Conservation (phyloP, 1,140 invertebrate species). For the Odontomachus brunneus region DNA sequence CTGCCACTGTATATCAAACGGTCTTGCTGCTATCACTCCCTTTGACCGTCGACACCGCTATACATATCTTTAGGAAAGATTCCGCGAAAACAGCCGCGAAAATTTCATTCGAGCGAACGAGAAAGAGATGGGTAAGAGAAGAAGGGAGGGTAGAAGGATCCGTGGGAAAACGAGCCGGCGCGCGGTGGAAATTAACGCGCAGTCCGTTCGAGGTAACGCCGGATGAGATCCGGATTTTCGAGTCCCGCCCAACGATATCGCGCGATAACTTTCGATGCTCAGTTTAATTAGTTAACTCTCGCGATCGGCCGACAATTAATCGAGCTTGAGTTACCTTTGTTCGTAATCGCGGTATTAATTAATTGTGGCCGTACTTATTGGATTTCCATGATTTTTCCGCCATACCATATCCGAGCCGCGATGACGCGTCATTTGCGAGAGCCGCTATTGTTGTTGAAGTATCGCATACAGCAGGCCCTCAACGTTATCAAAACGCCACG, state of each 20-base stretch:
- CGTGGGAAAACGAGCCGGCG: slow-evolving; percentile 36
- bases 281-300: slow-evolving; percentile 55
- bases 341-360: slow-evolving; percentile 19
- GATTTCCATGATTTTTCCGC: slow-evolving; percentile 22
- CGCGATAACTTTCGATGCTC: slow-evolving; percentile 56
- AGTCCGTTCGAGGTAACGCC: slow-evolving; percentile 30
- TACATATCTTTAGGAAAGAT: not conserved
- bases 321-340: slow-evolving; percentile 34
- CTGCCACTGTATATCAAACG: slow-evolving; percentile 54
- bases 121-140: not conserved
- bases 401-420: not conserved
- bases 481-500: too few species aligned
- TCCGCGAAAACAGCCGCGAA: slow-evolving; percentile 36
- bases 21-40: slow-evolving; percentile 4
- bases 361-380: slow-evolving; percentile 28
- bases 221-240: slow-evolving; percentile 46
- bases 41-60: not conserved
- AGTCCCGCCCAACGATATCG: slow-evolving; percentile 31
- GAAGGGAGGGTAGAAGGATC: not conserved
- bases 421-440: not conserved
- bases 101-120: slow-evolving; percentile 28
- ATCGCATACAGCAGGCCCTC: too few species aligned
- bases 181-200: slow-evolving; percentile 41
- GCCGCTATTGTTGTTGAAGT: not conserved
- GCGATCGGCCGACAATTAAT: slow-evolving; percentile 36